Evolutionary conservation across 2,113 vertebrate species (phyloP).

Genomic region (Malurus elegans): DNA sequence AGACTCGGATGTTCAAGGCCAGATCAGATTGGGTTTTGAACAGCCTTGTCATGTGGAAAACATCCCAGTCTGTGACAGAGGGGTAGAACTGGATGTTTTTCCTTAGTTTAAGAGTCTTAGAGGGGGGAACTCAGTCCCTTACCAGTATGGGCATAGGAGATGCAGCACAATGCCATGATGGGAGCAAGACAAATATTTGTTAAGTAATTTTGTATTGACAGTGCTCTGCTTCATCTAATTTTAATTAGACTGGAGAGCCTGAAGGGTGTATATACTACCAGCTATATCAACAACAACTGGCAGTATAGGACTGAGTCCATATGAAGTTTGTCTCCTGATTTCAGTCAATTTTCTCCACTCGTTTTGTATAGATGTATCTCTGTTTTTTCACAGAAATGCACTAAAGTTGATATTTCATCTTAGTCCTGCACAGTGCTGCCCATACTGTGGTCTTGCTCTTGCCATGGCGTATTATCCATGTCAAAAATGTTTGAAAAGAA

Average conservation of each 20-base stretch:
- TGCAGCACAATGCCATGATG: background rate
- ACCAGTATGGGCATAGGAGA: background rate
- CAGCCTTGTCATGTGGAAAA: background rate
- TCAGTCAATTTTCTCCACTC: background rate
- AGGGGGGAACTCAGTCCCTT: background rate
- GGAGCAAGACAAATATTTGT: constrained; percentile 3
- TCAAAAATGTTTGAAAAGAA: background rate
- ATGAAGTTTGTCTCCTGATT: background rate
- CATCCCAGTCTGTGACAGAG: background rate
- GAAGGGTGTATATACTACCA: background rate
- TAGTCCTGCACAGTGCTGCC: background rate
- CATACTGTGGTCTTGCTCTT: background rate
- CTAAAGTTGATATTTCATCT: background rate
- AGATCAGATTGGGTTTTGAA: background rate
- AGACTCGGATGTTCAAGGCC: background rate
- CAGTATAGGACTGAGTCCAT: background rate
- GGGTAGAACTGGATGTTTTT: background rate
- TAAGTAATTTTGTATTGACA: background rate
- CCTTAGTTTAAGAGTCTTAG: background rate
- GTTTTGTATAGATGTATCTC: background rate
- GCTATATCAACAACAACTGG: background rate
- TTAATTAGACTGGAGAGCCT: background rate
- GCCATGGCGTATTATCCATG: background rate
- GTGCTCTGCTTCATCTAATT: background rate
- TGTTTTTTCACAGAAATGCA: background rate